These are phyloP conservation scores for Microcebus lehilahytsara DNA, from an alignment of 2,113 vertebrate genomes.

Conservation along the genomic window DNA sequence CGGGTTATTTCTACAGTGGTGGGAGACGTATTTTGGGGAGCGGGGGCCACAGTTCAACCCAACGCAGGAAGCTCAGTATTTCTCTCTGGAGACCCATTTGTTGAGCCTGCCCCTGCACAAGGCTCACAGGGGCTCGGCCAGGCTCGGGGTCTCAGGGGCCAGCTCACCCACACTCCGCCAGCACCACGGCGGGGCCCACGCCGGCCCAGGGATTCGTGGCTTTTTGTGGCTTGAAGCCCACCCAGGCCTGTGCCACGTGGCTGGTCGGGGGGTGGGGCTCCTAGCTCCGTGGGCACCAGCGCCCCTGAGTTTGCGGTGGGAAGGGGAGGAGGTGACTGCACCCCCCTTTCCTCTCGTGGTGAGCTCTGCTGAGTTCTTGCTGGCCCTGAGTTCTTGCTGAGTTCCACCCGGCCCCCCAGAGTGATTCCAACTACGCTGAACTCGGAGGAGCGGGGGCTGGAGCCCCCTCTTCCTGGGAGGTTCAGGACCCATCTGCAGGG, in stretches of 20 bases:
- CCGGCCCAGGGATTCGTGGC: not conserved
- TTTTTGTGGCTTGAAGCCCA: not conserved
- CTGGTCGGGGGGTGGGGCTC: not conserved
- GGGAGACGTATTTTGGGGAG: too few relatives aligned
- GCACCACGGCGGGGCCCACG: not conserved
- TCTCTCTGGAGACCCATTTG: not conserved
- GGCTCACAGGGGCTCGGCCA: fast-evolving
- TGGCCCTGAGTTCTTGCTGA: too few relatives aligned
- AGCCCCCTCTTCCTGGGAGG: not conserved
- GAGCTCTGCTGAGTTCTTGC: not conserved
- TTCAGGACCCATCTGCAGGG: not conserved
- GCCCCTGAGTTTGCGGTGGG: too few relatives aligned
- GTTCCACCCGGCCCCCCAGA: not conserved
- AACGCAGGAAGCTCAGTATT: fast-evolving
- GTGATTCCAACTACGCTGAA: not conserved
- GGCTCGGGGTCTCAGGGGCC: fast-evolving
- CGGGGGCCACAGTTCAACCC: fast-evolving
- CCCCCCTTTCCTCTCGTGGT: not conserved
- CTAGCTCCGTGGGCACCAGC: not conserved
- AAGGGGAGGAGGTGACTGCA: not conserved
- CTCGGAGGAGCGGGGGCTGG: not conserved
- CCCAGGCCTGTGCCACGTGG: not conserved
- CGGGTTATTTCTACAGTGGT: not conserved
- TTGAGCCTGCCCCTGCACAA: fast-evolving
- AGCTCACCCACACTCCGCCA: not conserved